Percentiles rank a stretch among this genome's conserved stretches.
Evolutionary conservation across 2,888 invertebrate genomes (phyloP).

Genomic region (Lasius platythorax): DNA sequence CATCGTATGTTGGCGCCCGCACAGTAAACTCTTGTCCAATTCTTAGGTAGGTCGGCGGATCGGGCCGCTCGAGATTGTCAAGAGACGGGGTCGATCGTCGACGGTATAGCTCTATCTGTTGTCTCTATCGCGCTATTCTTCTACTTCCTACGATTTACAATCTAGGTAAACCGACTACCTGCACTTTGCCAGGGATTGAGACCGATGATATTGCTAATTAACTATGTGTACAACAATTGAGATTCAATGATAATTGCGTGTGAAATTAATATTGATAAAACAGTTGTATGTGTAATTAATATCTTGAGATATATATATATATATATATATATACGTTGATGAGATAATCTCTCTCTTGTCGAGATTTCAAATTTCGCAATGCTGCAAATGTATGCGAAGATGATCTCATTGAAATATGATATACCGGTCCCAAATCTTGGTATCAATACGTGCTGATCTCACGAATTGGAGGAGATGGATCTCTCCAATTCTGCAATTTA

Average conservation of each 20-base stretch:
- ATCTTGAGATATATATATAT: background rate
- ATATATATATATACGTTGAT: background rate
- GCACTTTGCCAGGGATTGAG: constrained; percentile 17
- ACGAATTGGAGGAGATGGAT: background rate
- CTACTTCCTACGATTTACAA: constrained; percentile 66
- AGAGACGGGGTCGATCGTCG: constrained; percentile 71
- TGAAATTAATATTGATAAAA: constrained; percentile 1
- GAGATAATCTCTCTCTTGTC: background rate
- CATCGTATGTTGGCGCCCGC: constrained; percentile 84
- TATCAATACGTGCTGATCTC: background rate
- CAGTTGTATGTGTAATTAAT: background rate
- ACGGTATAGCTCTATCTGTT: constrained; percentile 77
- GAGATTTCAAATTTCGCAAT: background rate
- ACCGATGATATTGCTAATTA: constrained; percentile 6
- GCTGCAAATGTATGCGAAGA: background rate
- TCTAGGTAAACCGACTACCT: constrained; percentile 42
- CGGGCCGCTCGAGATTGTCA: constrained; percentile 61
- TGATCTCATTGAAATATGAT: background rate
- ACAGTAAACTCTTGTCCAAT: constrained; percentile 86
- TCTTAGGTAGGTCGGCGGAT: constrained; percentile 82
- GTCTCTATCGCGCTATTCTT: constrained; percentile 77
- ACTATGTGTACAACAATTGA: background rate
- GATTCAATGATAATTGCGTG: background rate
- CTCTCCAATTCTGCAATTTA: constrained; percentile 3
- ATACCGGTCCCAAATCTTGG: constrained; percentile 25